Evolutionary conservation across 1,140 invertebrate genomes (phyloP).

Genomic region (Drosophila sp.): DNA sequence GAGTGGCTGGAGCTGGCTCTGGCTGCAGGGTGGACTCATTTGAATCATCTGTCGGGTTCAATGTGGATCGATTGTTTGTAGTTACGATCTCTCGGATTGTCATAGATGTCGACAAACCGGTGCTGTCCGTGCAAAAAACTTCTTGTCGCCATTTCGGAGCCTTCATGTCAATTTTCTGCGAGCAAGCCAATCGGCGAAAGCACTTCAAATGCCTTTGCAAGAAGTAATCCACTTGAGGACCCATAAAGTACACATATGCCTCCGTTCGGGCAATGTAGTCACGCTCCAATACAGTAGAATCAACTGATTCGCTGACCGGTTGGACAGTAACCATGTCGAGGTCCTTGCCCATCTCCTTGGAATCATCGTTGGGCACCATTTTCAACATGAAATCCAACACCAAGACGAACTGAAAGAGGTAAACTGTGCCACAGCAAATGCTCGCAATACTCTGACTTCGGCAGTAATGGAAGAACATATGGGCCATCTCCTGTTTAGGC

Average conservation of each 20-base stretch:
- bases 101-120: background rate
- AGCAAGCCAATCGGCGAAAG: background rate
- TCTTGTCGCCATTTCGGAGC: background rate
- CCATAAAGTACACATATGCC: conserved; percentile 29
- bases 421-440: background rate
- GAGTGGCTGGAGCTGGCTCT: background rate
- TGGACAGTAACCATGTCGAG: background rate
- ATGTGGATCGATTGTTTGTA: background rate
- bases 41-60: background rate
- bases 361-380: conserved; percentile 9
- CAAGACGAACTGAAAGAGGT: conserved; percentile 19
- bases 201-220: background rate
- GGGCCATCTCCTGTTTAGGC: conserved; percentile 16
- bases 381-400: conserved; percentile 34
- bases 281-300: background rate
- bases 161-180: background rate
- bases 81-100: background rate
- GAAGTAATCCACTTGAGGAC: conserved; percentile 23
- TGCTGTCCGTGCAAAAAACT: background rate
- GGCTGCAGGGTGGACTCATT: background rate
- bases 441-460: conserved; percentile 17
- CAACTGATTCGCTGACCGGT: background rate
- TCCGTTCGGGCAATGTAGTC: conserved; percentile 23
- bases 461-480: conserved; percentile 22
- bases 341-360: background rate